phyloP scores from a whole-genome alignment of 2,888 invertebrate species.

The Tinea trinotella region DNA sequence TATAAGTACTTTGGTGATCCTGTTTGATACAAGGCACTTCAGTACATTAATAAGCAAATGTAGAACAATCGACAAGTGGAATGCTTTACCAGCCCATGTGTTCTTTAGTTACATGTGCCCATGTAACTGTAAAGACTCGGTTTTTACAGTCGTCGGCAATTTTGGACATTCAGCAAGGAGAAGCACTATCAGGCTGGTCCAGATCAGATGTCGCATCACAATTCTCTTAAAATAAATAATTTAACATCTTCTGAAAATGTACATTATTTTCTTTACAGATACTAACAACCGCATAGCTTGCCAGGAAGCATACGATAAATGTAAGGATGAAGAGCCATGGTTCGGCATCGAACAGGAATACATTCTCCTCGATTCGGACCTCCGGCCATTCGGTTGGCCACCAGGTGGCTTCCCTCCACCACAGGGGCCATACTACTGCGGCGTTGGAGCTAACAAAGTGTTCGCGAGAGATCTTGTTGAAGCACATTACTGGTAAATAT shows the following conservation, averaged over 20 bases:
- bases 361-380: constrained; percentile 88
- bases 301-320: constrained; percentile 81
- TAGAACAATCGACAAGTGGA: too few relatives aligned
- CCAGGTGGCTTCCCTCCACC: constrained; percentile 94
- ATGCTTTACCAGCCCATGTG: too few relatives aligned
- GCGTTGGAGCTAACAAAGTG: constrained; percentile 95
- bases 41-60: constrained; percentile 1
- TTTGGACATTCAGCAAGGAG: too few relatives aligned
- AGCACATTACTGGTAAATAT: constrained; percentile 90
- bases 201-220: too few relatives aligned
- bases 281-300: constrained; percentile 83
- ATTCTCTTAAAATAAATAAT: neutral
- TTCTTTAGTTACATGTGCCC: too few relatives aligned
- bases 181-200: too few relatives aligned
- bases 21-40: too few relatives aligned
- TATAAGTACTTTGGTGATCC: too few relatives aligned
- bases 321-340: constrained; percentile 84
- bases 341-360: constrained; percentile 96
- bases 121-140: too few relatives aligned
- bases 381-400: constrained; percentile 93
- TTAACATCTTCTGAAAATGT: neutral
- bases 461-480: constrained; percentile 97
- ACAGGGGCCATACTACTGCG: constrained; percentile 99
- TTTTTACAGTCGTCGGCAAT: too few relatives aligned
- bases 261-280: constrained; percentile 42